Evolutionary conservation across 2,888 invertebrate species (phyloP).

Genomic region (Lasioglossum oenotherae): DNA sequence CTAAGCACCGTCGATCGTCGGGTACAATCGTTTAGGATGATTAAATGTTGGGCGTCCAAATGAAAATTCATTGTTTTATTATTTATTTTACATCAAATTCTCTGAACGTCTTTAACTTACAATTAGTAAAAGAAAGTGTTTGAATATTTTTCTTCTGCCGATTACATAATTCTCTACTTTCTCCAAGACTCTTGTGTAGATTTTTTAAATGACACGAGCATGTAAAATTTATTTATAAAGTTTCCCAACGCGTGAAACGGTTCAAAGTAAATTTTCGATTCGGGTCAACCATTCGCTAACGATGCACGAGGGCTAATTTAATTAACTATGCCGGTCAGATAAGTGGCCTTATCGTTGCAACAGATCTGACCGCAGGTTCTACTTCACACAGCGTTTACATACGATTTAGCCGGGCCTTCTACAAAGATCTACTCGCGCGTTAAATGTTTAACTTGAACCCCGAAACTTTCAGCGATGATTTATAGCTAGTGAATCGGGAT

Average conservation of each 20-base stretch:
- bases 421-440: neutral
- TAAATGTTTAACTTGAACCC: neutral
- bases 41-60: neutral
- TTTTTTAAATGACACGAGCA: neutral
- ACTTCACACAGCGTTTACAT: neutral
- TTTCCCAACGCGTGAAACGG: neutral
- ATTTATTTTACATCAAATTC: neutral
- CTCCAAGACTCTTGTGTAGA: no score
- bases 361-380: no score
- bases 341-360: neutral
- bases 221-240: neutral
- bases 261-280: neutral
- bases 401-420: neutral
- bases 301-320: slow-evolving; percentile 1
- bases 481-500: neutral
- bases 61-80: neutral
- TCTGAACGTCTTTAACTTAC: neutral
- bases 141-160: neutral
- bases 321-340: slow-evolving; percentile 1
- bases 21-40: neutral
- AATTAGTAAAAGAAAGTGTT: neutral
- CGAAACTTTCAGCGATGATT: neutral
- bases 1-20: neutral
- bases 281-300: neutral
- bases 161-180: neutral